Base-by-base conservation (phyloP, 2,797 vertebrate species). In the Gobionotothen gibberifrons region DNA sequence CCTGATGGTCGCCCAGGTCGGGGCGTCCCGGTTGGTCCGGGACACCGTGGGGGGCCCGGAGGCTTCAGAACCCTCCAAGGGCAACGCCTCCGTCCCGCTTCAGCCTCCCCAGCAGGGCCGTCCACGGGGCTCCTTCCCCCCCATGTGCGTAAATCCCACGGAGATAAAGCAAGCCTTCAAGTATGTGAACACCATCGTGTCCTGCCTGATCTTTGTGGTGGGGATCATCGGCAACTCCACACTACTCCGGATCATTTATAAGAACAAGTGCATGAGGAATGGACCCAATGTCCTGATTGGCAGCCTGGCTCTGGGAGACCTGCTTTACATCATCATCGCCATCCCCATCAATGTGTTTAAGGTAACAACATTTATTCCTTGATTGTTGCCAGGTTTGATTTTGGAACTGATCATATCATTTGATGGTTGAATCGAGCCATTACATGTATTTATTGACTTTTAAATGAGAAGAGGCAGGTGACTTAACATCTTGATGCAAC, bases 181-280 rank as follows among this genome's bases (percentile, higher is more conserved):
- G 88, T 97, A 97, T 51, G 93, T 97, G 76, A 97, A 96, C 88
- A 97, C 96, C 40, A 78, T 96, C 3, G 92, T 97, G 70, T 96
- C 96, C 85, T 96, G 96, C 84, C 72, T 95, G 62, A 97, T 97
- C 88, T 97, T 97, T 67, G 65, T 96, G 5, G 95, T 97, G 46
- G 96, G 96, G 3, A 96, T 97, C 83, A 93, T 97, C 0, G 96
- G 96, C n/a, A 97, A 97, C 89, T 95, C 96, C 1, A 95, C 96
- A 0, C 93, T 97, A 70, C 93, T 97, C 61, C 90, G 95, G 84
- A 97, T 97, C 90, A 97, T 97, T 69, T 97, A 97, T 83, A 96
- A 96, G 90, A 97, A 97, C 91, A 97, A 97, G 88, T 96, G 96
- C 72, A 97, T 97, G 96, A 95, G 96, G 85, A 97, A 97, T 0